These are phyloP conservation scores for Fratercula arctica DNA, from an alignment of 2,797 vertebrate genomes.

Conservation along the genomic window DNA sequence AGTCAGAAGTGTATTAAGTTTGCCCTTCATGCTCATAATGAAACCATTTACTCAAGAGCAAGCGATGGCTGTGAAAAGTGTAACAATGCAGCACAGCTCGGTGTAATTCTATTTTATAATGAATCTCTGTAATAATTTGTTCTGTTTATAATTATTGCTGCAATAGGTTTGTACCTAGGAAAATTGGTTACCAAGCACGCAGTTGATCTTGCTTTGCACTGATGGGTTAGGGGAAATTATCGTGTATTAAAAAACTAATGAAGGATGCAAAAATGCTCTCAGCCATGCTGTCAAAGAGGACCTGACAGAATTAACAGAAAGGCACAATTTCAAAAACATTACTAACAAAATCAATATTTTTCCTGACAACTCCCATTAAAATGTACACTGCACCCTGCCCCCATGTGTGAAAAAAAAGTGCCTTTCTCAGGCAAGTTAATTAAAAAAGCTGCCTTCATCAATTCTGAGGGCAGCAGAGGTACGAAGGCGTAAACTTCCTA, in stretches of 20 bases:
- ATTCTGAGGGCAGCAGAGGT: constrained; percentile 31
- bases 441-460: constrained; percentile 44
- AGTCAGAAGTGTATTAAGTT: constrained; percentile 39
- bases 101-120: constrained; percentile 31
- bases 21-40: constrained; percentile 54
- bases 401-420: neutral
- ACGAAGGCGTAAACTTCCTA: neutral
- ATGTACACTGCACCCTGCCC: constrained; percentile 34
- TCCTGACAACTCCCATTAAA: constrained; percentile 60
- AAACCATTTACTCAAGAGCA: constrained; percentile 59
- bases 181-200: constrained; percentile 12
- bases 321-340: constrained; percentile 67
- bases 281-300: constrained; percentile 16
- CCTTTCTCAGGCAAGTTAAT: constrained; percentile 59
- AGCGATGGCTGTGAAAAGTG: constrained; percentile 3
- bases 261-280: constrained; percentile 39
- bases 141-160: constrained; percentile 33
- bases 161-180: constrained; percentile 13
- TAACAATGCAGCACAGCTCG: neutral
- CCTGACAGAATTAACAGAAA: constrained; percentile 61
- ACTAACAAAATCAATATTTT: constrained; percentile 67
- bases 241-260: constrained; percentile 45
- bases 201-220: neutral
- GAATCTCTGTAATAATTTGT: constrained; percentile 36
- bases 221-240: constrained; percentile 44